Base-by-base conservation (phyloP, 2,797 vertebrate genomes). In the Syngnathus rostellatus region DNA sequence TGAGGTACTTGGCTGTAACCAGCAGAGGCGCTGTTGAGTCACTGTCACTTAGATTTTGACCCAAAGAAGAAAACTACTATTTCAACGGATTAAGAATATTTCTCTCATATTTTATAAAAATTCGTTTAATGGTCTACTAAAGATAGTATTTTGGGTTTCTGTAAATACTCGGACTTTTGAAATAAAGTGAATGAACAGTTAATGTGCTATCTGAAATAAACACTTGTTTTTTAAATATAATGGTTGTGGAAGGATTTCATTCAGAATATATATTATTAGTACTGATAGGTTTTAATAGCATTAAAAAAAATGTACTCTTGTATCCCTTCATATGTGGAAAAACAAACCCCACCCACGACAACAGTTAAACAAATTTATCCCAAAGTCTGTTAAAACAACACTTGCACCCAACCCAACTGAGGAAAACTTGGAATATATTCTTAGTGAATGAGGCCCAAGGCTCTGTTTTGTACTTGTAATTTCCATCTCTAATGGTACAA, bases 401-500 rank as follows among this genome's bases (percentile, higher is more conserved):
- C 65, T 68, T 37, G 19, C 5, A 14, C 11, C 43, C 31, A 31
- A 63, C n/a, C 45, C 23, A 51, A 58, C 76, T 71, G 57, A 77
- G 80, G 69, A 61, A 76, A 80, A 84, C 69, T 79, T 73, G 79
- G 31, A 86, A 84, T 86, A 79, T 81, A 84, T 84, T 83, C 81
- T 74, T 66, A 87, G 83, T 72, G 69, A 84, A 80, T 74, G 76
- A 80, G 46, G 84, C 87, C 88, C 70, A 74, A 64, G 83, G 88
- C 85, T 80, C 85, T 83, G 79, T 88, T 86, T 85, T 87, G 86
- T 89, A 86, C 76, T 89, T 86, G 78, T 90, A 90, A 90, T 89
- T 89, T 86, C 89, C 89, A 90, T 90, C 85, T 89, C 87, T 89
- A 90, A 90, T 90, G 77, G 84, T 86, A 90, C 89, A 89, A 79